Percentiles rank a stretch among this genome's conserved stretches.
phyloP scores from a whole-genome alignment of 2,113 vertebrate species.

The Struthio camelus region DNA sequence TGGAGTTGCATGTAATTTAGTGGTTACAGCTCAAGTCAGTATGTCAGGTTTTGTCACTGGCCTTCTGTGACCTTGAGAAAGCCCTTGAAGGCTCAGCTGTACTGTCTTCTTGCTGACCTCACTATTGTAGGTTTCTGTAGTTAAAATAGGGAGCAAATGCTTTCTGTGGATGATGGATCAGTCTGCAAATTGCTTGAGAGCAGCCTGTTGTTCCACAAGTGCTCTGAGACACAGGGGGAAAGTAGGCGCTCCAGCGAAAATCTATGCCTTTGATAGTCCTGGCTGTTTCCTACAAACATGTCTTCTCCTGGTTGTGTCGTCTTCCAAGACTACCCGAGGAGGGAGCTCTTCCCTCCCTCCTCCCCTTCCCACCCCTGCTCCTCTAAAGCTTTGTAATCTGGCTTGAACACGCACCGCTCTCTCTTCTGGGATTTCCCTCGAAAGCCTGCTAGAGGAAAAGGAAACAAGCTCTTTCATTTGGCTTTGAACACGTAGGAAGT shows the following conservation, averaged over 20 bases:
- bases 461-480: background rate
- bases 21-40: background rate
- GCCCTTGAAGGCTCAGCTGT: background rate
- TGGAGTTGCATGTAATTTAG: accelerated
- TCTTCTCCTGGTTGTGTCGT: background rate
- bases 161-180: background rate
- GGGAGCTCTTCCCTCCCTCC: background rate
- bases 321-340: background rate
- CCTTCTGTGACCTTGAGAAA: background rate
- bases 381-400: background rate
- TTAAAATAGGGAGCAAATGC: background rate
- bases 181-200: background rate
- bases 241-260: background rate
- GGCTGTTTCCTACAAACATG: background rate
- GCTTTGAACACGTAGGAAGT: background rate
- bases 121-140: background rate
- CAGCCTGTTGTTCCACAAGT: background rate
- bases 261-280: accelerated
- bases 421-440: background rate
- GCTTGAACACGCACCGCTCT: accelerated
- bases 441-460: background rate
- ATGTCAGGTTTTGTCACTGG: background rate
- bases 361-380: background rate
- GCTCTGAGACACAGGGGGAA: background rate
- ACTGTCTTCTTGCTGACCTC: background rate